A percentile compares a stretch with the other conserved stretches of the same genome.
phyloP scores from a whole-genome alignment of 2,888 invertebrate species.

The Luffia ferchaultella region DNA sequence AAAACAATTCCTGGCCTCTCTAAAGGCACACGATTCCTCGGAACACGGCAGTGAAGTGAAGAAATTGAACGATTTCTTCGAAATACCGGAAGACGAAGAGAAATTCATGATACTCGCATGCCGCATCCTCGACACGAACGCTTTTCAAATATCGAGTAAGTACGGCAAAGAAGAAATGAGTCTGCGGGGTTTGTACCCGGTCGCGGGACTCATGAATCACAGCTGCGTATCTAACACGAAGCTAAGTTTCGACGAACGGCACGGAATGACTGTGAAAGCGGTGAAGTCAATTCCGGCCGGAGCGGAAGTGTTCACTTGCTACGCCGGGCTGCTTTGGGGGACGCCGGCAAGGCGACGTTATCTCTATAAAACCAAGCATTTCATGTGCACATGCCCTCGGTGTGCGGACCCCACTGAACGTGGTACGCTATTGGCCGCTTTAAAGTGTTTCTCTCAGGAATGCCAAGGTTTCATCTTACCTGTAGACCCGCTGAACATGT shows the following conservation, averaged over 20 bases:
- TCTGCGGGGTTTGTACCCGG: constrained; percentile 71
- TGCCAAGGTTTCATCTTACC: constrained; percentile 67
- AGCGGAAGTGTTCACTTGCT: constrained; percentile 71
- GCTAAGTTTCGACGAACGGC: constrained; percentile 65
- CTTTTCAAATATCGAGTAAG: constrained; percentile 67
- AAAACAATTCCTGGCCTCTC: constrained; percentile 49
- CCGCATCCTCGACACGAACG: constrained; percentile 71
- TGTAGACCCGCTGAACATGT: constrained; percentile 56
- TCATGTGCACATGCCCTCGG: constrained; percentile 70
- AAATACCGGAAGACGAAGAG: constrained; percentile 63
- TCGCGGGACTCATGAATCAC: constrained; percentile 75
- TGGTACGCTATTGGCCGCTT: constrained; percentile 64
- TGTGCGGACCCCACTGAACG: constrained; percentile 74
- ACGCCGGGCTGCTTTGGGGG: constrained; percentile 73
- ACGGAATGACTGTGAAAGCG: constrained; percentile 68
- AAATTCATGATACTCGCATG: constrained; percentile 66
- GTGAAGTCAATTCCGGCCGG: constrained; percentile 65
- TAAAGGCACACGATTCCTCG: constrained; percentile 62
- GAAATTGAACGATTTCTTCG: constrained; percentile 51
- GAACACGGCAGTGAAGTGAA: constrained; percentile 67
- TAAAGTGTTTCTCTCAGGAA: constrained; percentile 59
- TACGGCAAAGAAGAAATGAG: constrained; percentile 54
- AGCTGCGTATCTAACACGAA: constrained; percentile 73
- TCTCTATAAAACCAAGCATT: constrained; percentile 72
- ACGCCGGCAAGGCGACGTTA: constrained; percentile 70